Conservation (phyloP, 1,140 invertebrate genomes). For the Pectinophora gossypiella region DNA sequence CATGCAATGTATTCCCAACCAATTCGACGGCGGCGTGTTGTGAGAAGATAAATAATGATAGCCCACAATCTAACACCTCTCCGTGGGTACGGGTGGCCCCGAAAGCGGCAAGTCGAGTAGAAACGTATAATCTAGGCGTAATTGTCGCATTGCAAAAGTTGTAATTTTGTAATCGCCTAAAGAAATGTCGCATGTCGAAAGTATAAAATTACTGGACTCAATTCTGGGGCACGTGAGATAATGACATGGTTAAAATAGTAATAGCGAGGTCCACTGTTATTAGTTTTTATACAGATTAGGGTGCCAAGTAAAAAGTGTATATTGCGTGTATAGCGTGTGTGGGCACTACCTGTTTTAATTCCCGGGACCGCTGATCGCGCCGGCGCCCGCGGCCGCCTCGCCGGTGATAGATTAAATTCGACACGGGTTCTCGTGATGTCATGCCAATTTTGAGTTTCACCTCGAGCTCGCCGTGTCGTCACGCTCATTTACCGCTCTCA, state of each 20-base stretch:
- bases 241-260: slow-evolving; percentile 25
- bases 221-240: slow-evolving; percentile 15
- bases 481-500: slow-evolving; percentile 55
- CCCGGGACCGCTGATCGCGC: slow-evolving; percentile 37
- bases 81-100: background rate
- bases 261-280: slow-evolving; percentile 30
- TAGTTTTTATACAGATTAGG: slow-evolving; percentile 35
- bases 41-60: background rate
- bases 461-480: slow-evolving; percentile 43
- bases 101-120: background rate
- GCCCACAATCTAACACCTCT: background rate
- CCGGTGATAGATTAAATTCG: slow-evolving; percentile 72
- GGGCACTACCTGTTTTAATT: slow-evolving; percentile 61
- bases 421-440: slow-evolving; percentile 66
- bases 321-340: slow-evolving; percentile 36
- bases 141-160: background rate
- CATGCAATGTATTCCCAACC: background rate
- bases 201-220: background rate
- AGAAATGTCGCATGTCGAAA: background rate
- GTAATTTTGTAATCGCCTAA: background rate
- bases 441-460: slow-evolving; percentile 58
- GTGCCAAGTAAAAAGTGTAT: slow-evolving; percentile 31
- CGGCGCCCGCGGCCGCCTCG: slow-evolving; percentile 40
- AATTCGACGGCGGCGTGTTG: no score
- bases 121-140: background rate